phyloP scores from a whole-genome alignment of 2,797 vertebrate genomes.

The Gymnothorax javanicus region DNA sequence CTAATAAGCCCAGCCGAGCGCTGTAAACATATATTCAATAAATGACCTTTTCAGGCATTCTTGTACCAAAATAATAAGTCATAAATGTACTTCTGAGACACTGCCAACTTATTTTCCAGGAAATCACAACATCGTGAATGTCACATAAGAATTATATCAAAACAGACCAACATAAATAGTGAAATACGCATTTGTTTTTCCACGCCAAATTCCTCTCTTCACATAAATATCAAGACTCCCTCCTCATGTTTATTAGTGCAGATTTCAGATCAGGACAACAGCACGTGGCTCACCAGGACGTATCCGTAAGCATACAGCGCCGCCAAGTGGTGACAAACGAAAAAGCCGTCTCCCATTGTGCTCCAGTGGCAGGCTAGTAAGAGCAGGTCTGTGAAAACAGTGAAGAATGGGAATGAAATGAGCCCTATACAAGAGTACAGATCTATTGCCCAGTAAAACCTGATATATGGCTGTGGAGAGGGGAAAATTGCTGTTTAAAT shows the following conservation, averaged over 20 bases:
- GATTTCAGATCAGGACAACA: not conserved
- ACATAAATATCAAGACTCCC: not conserved
- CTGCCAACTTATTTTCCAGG: not conserved
- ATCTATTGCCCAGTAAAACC: not conserved
- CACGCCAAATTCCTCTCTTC: not conserved
- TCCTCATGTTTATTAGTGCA: not conserved
- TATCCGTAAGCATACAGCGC: constrained; percentile 86
- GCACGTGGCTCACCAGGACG: constrained; percentile 74
- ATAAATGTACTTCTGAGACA: not conserved
- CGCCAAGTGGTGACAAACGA: constrained; percentile 81
- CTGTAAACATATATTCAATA: constrained; percentile 4
- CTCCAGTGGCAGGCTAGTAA: constrained; percentile 78
- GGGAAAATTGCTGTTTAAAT: not conserved
- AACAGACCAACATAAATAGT: not conserved
- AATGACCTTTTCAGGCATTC: not conserved
- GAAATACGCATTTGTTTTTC: not conserved
- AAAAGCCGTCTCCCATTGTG: constrained; percentile 80
- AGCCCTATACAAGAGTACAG: not conserved
- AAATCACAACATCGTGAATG: not conserved
- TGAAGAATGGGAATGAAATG: not conserved
- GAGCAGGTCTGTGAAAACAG: constrained; percentile 70
- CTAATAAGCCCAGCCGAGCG: not conserved
- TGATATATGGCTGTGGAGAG: not conserved
- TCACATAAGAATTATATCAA: not conserved
- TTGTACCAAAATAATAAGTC: not conserved